Evolutionary conservation across 2,113 vertebrate genomes (phyloP).

Genomic region (Hydrochoerus hydrochaeris): DNA sequence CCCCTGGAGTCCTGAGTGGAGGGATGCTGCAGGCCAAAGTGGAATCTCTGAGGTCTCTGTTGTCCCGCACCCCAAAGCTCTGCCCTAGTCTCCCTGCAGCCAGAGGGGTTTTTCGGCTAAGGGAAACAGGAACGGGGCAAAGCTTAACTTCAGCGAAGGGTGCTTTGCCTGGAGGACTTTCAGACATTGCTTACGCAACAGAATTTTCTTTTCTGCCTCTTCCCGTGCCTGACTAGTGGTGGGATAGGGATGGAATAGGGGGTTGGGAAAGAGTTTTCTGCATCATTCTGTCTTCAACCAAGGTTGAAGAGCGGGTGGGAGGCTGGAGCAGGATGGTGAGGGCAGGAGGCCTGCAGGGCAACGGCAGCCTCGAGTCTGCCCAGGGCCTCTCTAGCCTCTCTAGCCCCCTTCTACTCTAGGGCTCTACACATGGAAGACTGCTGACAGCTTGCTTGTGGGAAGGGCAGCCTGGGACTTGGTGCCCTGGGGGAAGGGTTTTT

Average conservation of each 20-base stretch:
- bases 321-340: neutral
- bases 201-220: neutral
- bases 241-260: neutral
- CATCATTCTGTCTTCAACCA: neutral
- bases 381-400: neutral
- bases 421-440: neutral
- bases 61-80: neutral
- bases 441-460: neutral
- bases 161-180: neutral
- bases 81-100: neutral
- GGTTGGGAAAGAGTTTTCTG: neutral
- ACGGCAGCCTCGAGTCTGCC: neutral
- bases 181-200: neutral
- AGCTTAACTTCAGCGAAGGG: neutral
- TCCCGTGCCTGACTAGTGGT: neutral
- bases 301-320: neutral
- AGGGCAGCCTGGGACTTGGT: neutral
- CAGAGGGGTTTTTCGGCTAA: neutral
- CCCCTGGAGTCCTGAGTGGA: neutral
- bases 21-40: neutral
- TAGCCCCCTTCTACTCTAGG: neutral
- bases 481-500: neutral
- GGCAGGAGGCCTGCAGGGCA: neutral
- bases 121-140: neutral
- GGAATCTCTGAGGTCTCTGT: neutral